Conservation (phyloP, 2,888 invertebrate species). For the Chymomyza fuscimana region DNA sequence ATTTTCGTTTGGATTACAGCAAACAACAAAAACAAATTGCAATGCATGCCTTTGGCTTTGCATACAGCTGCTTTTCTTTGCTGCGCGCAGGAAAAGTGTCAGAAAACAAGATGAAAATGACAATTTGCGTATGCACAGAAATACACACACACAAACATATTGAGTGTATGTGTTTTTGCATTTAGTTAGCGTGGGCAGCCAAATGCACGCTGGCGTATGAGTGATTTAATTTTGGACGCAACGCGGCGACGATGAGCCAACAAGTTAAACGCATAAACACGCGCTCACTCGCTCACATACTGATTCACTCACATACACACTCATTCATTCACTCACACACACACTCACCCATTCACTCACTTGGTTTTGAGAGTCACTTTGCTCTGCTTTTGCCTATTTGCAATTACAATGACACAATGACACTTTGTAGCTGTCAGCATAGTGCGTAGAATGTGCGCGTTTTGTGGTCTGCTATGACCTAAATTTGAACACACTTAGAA, state of each 20-base stretch:
- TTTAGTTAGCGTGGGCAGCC: constrained; percentile 61
- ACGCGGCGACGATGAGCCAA: constrained; percentile 9
- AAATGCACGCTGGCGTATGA: constrained; percentile 59
- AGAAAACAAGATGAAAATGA: constrained; percentile 25
- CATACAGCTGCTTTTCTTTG: neutral
- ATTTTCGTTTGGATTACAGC: constrained; percentile 53
- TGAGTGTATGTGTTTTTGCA: neutral
- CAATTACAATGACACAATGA: constrained; percentile 78
- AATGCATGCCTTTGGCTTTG: neutral
- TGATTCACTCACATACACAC: too few relatives aligned
- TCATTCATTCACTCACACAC: neutral
- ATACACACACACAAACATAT: neutral
- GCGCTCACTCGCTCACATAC: constrained; percentile 28
- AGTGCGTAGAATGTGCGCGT: constrained; percentile 25
- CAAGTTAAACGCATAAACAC: neutral
- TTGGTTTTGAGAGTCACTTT: neutral
- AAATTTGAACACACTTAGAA: constrained; percentile 72
- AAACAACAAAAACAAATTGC: constrained; percentile 4
- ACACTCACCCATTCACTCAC: neutral
- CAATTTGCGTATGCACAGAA: constrained; percentile 37
- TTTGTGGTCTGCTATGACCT: constrained; percentile 58
- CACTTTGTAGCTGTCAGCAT: constrained; percentile 56
- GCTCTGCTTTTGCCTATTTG: constrained; percentile 63
- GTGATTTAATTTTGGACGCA: constrained; percentile 48
- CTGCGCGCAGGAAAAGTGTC: constrained; percentile 14